These are phyloP conservation scores for Lycopodina hypogea DNA, from an alignment of 37 sponge, comb jelly and placozoan species.

Conservation along the genomic window DNA sequence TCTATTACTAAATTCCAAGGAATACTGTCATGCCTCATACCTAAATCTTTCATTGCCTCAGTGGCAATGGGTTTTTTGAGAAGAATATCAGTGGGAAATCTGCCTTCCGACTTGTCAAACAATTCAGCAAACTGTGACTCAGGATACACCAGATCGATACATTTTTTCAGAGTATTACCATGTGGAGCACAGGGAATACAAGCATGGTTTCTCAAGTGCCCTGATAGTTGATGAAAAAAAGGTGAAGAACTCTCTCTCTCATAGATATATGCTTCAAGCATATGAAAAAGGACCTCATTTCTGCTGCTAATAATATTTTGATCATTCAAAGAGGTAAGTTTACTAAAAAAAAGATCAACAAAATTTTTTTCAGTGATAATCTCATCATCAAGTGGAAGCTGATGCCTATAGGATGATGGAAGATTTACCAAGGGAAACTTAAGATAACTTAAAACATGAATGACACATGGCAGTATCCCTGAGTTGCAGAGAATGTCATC, in stretches of 20 bases:
- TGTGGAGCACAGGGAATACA: conserved; percentile 61
- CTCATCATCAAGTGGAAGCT: neutral
- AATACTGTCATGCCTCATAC: conserved; percentile 21
- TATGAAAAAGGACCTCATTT: conserved; percentile 9
- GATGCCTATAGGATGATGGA: conserved; percentile 10
- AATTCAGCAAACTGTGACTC: conserved; percentile 20
- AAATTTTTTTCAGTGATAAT: conserved; percentile 17
- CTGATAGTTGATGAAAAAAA: neutral
- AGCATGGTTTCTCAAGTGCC: conserved; percentile 3
- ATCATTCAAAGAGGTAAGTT: neutral
- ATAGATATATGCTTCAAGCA: conserved; percentile 23
- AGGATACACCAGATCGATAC: conserved; percentile 31
- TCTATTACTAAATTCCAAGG: conserved; percentile 29
- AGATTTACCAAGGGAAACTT: conserved; percentile 32
- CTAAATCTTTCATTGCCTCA: conserved; percentile 25
- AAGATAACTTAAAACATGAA: conserved; percentile 18
- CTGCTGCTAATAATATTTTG: conserved; percentile 1
- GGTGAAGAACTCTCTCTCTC: neutral
- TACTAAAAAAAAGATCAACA: neutral
- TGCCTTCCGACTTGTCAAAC: conserved; percentile 30
- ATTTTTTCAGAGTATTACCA: conserved; percentile 24
- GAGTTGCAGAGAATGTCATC: conserved; percentile 19
- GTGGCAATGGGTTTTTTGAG: neutral
- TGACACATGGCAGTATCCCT: neutral
- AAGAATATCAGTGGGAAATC: conserved; percentile 24